Evolutionary conservation across 2,888 invertebrate genomes (phyloP).

Genomic region (Yponomeuta malinellus): DNA sequence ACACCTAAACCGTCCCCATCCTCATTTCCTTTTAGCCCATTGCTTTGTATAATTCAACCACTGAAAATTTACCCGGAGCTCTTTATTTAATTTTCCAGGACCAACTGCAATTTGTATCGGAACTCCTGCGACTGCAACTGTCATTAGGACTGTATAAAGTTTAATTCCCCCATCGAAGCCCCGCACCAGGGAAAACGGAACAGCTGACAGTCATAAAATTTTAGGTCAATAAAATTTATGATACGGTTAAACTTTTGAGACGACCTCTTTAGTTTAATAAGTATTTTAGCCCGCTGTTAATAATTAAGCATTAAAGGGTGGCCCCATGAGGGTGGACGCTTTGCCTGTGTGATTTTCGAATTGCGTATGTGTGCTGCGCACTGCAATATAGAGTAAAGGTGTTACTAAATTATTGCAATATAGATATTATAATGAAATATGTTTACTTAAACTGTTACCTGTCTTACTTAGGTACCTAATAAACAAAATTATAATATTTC

Average conservation of each 20-base stretch:
- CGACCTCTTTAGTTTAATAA: constrained; percentile 53
- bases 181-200: neutral
- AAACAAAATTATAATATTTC: too few species aligned
- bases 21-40: too few species aligned
- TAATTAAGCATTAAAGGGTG: constrained; percentile 71
- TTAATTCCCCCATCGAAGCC: neutral
- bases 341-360: constrained; percentile 12
- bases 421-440: too few species aligned
- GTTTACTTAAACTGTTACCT: too few species aligned
- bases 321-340: constrained; percentile 46
- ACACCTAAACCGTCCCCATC: too few species aligned
- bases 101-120: neutral
- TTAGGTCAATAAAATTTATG: constrained; percentile 41
- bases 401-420: constrained; percentile 15
- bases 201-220: constrained; percentile 1
- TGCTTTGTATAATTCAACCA: neutral
- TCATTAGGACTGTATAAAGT: neutral
- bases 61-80: neutral
- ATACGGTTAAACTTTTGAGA: constrained; percentile 8
- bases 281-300: constrained; percentile 61
- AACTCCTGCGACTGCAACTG: neutral
- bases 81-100: neutral
- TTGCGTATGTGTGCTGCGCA: neutral
- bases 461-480: too few species aligned
- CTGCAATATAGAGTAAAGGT: neutral